Base-by-base conservation (phyloP, 2,797 vertebrate species). In the Acanthornis magna region DNA sequence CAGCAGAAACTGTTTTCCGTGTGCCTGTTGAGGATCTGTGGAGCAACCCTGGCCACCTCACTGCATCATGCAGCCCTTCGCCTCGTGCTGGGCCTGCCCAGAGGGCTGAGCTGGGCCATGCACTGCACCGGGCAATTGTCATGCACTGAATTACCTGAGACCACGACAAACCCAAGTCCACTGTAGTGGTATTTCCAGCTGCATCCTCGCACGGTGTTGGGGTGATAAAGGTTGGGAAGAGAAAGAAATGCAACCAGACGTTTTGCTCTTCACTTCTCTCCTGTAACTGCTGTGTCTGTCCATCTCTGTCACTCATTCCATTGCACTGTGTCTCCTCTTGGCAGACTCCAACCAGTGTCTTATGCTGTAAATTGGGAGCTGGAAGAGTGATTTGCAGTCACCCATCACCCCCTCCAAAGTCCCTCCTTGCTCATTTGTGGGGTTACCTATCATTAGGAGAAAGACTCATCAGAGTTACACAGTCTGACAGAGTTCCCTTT, bases 201-300 rank as follows among this genome's bases (percentile, higher is more conserved):
- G 67, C 54, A 75, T 23, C 38, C 7, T 16, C 13, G 10, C 61
- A 27, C 2, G 7, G 29, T 0, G 0, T 55, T 0, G 1, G 30
- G 34, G 29, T 7, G 36, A 54, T 25, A 71, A 80, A 48, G 30
- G 34, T 10, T 72, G 66, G 26, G 48, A 85, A 50, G 43, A 76
- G 63, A 85, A 89, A 47, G 68, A 88, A 91, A 77, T 0, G 0
- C 63, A 68, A 78, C 55, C 48, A 27, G 72, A 78, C 0, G 1
- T 51, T 60, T 92, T 4, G 2, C 27, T 91, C 45, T 70, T 76
- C 13, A 5, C 11, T 70, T 23, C 65, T 72, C 48, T 43, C 18
- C 40, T 73, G 10, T 22, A 57, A 36, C 61, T 11, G 23, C 62
- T 1, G 7, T 10, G 26, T 57, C 60, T 1, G 0, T 36, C 66